phyloP scores from a whole-genome alignment of 2,797 vertebrate species.

The Strix occidentalis region DNA sequence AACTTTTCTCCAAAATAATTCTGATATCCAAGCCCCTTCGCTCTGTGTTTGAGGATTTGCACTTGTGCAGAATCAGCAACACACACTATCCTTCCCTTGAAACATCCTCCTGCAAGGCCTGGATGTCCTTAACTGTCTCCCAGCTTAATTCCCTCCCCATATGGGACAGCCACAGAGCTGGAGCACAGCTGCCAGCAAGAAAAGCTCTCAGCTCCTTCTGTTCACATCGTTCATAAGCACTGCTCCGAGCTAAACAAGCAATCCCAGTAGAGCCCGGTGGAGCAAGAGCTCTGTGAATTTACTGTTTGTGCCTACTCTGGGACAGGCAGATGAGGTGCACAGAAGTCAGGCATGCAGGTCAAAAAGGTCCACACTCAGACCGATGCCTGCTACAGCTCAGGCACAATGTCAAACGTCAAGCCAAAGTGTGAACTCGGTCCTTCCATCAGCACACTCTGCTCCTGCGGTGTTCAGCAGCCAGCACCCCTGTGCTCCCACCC shows the following conservation, averaged over 20 bases:
- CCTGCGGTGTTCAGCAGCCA: fast-evolving
- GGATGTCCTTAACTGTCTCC: neutral
- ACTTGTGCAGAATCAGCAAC: neutral
- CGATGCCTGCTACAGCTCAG: neutral
- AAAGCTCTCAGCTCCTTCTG: neutral
- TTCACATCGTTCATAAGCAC: neutral
- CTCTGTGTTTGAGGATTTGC: no score
- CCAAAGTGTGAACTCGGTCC: fast-evolving
- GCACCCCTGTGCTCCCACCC: fast-evolving
- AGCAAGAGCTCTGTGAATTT: neutral
- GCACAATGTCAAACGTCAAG: fast-evolving
- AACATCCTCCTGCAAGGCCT: neutral
- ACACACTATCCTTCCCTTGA: neutral
- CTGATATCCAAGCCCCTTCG: neutral
- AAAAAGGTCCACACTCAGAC: neutral
- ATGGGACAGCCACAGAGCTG: neutral
- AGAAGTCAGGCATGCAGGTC: fast-evolving
- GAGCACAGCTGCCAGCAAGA: neutral
- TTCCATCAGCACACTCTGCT: neutral
- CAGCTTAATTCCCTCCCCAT: neutral
- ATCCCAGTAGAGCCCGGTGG: neutral
- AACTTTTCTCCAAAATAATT: neutral
- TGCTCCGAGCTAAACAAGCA: neutral
- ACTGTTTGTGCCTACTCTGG: neutral
- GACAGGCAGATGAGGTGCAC: neutral